phyloP scores from a whole-genome alignment of 2,113 vertebrate genomes.

The Pholis gunnellus region DNA sequence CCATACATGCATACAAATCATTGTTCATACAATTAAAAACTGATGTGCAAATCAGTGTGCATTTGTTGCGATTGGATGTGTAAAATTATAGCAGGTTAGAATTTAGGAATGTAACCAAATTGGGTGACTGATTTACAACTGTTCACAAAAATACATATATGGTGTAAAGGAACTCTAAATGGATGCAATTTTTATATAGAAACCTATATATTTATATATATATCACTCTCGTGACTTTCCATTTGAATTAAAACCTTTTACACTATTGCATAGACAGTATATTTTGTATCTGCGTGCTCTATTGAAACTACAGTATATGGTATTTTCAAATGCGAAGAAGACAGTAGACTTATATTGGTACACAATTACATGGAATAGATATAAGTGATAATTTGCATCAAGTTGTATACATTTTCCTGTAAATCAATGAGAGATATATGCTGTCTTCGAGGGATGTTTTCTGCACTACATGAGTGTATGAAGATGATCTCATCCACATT shows the following conservation, averaged over 20 bases:
- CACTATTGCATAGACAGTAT: background rate
- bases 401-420: background rate
- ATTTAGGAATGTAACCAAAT: background rate
- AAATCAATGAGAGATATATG: background rate
- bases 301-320: background rate
- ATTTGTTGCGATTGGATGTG: background rate
- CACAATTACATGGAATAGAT: background rate
- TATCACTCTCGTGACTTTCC: background rate
- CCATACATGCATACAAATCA: background rate
- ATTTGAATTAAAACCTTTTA: background rate
- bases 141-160: background rate
- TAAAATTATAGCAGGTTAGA: background rate
- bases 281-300: background rate
- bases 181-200: background rate
- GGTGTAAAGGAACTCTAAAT: background rate
- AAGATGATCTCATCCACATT: background rate
- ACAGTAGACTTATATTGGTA: background rate
- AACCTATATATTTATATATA: background rate
- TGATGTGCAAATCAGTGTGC: background rate
- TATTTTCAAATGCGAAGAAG: background rate
- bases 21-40: background rate
- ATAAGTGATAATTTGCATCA: background rate
- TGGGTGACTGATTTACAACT: background rate
- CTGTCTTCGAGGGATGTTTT: background rate
- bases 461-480: background rate